Base-by-base conservation (phyloP, 2,888 invertebrate genomes). In the Melolontha melolontha region DNA sequence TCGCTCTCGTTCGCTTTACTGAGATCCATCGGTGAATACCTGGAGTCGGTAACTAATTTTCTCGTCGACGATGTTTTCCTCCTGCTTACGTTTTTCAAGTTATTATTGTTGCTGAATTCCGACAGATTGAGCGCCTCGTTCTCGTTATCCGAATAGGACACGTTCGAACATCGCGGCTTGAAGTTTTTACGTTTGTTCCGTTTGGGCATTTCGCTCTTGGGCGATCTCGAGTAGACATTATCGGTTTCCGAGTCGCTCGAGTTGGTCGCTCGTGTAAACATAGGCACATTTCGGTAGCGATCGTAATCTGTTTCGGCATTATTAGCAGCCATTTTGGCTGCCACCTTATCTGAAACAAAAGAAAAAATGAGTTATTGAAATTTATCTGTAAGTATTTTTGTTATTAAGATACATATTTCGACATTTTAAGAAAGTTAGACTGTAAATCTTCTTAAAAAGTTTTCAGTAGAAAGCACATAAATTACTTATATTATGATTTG, bases 181-280 rank as follows among this genome's bases (percentile, higher is more conserved):
- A 92, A 91, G 81, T 92, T 92, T 82, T 92, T 92, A 74, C 92
- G 84, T 76, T 92, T 92, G 85, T 92, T 92, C 76, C 91, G 86
- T 81, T 90, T 89, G 71, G 88, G 88, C 80, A 85, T 84, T 74
- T 86, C 67, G 84, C 85, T 84, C 84, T 76, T 85, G 77, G 77
- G 75, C 14, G 76, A 66, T 75, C 65, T 81, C 76, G 73, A 71
- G 76, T 74, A 74, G 62, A 77, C 77, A 63, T 76, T 76, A 70
- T 82, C 82, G 51, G 86, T 83, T 69, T 85, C 84, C 82, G 89
- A 88, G 72, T 87, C 84, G 70, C 86, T 83, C 65, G 86, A 81
- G 74, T 86, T 87, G 85, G 64, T 39, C 64, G 63, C 39, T 51
- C 69, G 63, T 39, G 41, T 29, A 64, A 63, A 69, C 41, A 69